Evolutionary conservation across 2,113 vertebrate genomes (phyloP).

Genomic region (Corythornis vintsioides): DNA sequence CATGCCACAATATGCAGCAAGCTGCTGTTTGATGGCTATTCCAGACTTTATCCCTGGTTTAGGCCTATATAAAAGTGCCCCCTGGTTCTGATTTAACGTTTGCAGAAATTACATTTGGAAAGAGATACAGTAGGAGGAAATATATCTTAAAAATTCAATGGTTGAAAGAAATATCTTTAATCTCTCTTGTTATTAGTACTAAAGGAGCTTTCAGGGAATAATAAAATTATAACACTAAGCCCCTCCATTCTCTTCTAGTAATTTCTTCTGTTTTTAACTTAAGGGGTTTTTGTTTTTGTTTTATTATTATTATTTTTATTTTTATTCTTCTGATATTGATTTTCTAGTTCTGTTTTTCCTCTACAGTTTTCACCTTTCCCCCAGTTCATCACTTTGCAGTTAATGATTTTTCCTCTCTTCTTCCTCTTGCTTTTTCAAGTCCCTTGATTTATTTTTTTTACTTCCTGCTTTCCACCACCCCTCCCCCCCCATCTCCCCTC

Average conservation of each 20-base stretch:
- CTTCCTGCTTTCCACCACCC: too few relatives aligned
- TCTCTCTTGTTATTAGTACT: slow-evolving; percentile 34
- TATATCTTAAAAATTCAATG: neutral
- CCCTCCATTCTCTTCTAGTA: neutral
- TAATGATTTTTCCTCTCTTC: neutral
- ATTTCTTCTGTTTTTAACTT: neutral
- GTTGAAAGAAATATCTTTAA: slow-evolving; percentile 18
- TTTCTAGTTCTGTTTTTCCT: neutral
- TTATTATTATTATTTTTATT: neutral
- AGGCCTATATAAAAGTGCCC: neutral
- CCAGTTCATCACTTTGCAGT: neutral
- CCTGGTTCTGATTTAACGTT: slow-evolving; percentile 11
- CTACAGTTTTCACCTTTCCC: neutral
- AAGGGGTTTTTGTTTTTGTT: too few relatives aligned
- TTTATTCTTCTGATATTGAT: neutral
- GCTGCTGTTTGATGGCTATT: neutral
- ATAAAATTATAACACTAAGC: slow-evolving; percentile 16
- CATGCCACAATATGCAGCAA: neutral
- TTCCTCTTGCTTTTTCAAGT: neutral
- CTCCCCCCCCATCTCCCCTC: neutral
- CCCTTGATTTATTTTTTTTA: accelerated
- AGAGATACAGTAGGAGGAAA: neutral
- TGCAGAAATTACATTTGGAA: slow-evolving; percentile 31
- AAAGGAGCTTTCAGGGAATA: slow-evolving; percentile 20
- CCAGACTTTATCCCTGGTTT: neutral